These are phyloP conservation scores for Xerus inauris DNA, from an alignment of 2,113 vertebrate species.

Conservation along the genomic window DNA sequence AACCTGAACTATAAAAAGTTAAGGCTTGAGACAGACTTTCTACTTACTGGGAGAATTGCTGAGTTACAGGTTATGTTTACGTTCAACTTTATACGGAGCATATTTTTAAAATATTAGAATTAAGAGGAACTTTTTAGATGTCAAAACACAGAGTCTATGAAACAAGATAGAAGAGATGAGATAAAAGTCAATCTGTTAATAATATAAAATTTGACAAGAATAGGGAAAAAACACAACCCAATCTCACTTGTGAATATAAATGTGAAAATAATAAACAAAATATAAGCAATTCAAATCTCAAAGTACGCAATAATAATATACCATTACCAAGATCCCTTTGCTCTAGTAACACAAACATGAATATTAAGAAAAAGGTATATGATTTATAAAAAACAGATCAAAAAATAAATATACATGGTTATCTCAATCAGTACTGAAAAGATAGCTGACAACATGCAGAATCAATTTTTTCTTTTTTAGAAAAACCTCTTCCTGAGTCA, in stretches of 20 bases:
- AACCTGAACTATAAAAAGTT: neutral
- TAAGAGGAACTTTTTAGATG: slow-evolving; percentile 1
- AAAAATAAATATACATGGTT: neutral
- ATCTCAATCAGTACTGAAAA: slow-evolving; percentile 2
- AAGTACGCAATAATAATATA: neutral
- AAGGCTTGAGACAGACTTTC: neutral
- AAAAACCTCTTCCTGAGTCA: neutral
- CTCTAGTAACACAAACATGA: neutral
- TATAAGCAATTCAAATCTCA: slow-evolving; percentile 27
- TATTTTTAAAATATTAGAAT: slow-evolving; percentile 10
- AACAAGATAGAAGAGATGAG: slow-evolving; percentile 15
- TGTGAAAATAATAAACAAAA: slow-evolving; percentile 50
- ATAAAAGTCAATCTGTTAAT: neutral
- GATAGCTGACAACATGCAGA: slow-evolving; percentile 21
- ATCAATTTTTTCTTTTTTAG: neutral
- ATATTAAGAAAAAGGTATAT: slow-evolving; percentile 34
- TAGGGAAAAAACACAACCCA: neutral
- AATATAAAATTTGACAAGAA: neutral
- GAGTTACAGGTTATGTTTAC: neutral
- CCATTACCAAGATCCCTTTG: neutral
- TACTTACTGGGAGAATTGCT: neutral
- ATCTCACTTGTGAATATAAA: slow-evolving; percentile 18
- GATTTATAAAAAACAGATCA: slow-evolving; percentile 28
- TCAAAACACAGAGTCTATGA: neutral
- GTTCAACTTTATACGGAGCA: slow-evolving; percentile 17